These are phyloP conservation scores for Hirtodrosophila cameraria DNA, from an alignment of 2,888 invertebrate species.

Conservation along the genomic window DNA sequence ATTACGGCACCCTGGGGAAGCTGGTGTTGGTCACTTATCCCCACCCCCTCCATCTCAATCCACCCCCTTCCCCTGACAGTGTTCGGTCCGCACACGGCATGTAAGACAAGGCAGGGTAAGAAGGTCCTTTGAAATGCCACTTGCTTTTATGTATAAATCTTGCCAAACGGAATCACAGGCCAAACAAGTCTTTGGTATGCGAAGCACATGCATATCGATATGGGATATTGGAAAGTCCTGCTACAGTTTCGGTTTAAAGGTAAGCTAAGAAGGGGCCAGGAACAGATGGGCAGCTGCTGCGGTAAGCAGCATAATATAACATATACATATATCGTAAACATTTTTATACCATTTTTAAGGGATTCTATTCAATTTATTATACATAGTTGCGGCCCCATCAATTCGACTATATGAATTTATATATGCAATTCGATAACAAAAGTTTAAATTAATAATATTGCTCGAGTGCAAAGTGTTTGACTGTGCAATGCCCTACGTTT, in stretches of 20 bases:
- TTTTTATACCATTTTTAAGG: slow-evolving; percentile 54
- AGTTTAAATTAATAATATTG: slow-evolving; percentile 45
- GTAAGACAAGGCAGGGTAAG: neutral
- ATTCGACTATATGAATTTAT: slow-evolving; percentile 55
- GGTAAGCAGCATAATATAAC: neutral
- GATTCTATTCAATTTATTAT: slow-evolving; percentile 67
- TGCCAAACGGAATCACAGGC: slow-evolving; percentile 43
- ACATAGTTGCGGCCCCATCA: slow-evolving; percentile 46
- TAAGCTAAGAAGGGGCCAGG: slow-evolving; percentile 1
- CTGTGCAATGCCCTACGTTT: slow-evolving; percentile 1
- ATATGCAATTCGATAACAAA: slow-evolving; percentile 32
- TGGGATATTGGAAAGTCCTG: slow-evolving; percentile 58
- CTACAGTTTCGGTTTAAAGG: slow-evolving; percentile 18
- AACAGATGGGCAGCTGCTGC: slow-evolving; percentile 3
- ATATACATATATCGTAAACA: slow-evolving; percentile 33
- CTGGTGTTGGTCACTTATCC: slow-evolving; percentile 67
- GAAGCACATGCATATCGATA: slow-evolving; percentile 53
- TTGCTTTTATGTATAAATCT: slow-evolving; percentile 65
- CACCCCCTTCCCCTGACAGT: slow-evolving; percentile 5
- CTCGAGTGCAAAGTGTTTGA: neutral
- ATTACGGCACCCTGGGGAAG: slow-evolving; percentile 83
- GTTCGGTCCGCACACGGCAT: slow-evolving; percentile 13
- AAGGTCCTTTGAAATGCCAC: slow-evolving; percentile 30
- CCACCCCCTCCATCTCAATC: neutral
- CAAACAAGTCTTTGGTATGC: slow-evolving; percentile 61